Percentiles rank a stretch among this genome's conserved stretches.
phyloP scores from a whole-genome alignment of 2,797 vertebrate genomes.

The Liparis tanakae region DNA sequence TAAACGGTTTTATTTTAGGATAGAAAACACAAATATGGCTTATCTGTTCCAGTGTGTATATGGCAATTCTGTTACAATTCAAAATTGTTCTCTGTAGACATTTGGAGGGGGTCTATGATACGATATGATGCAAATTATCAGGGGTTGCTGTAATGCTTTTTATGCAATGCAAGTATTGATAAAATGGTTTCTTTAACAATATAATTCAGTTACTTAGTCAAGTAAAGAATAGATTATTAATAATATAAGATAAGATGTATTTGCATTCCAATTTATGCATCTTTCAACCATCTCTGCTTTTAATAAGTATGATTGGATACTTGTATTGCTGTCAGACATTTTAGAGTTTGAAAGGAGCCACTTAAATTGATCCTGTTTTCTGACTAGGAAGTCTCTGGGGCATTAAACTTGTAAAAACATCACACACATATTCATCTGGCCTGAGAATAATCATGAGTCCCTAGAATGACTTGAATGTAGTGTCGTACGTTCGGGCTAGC shows the following conservation, averaged over 20 bases:
- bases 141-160: slow-evolving; percentile 2
- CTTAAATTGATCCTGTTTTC: slow-evolving; percentile 17
- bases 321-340: slow-evolving; percentile 4
- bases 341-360: slow-evolving; percentile 10
- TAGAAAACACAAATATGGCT: not conserved
- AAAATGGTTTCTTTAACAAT: not conserved
- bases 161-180: not conserved
- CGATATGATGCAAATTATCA: not conserved
- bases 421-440: slow-evolving; percentile 29
- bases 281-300: not conserved
- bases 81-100: not conserved
- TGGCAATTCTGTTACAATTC: not conserved
- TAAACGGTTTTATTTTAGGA: not conserved
- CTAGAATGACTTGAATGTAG: slow-evolving; percentile 1
- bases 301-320: not conserved
- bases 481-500: not conserved
- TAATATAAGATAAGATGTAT: too few species aligned
- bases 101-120: not conserved
- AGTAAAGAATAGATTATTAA: not conserved
- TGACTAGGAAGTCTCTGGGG: slow-evolving; percentile 2
- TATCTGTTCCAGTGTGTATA: not conserved
- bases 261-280: not conserved
- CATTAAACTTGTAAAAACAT: slow-evolving; percentile 15
- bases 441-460: slow-evolving; percentile 25
- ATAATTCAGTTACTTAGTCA: not conserved